Base-by-base conservation (phyloP, 2,888 invertebrate species). In the Chrysina gloriosa region DNA sequence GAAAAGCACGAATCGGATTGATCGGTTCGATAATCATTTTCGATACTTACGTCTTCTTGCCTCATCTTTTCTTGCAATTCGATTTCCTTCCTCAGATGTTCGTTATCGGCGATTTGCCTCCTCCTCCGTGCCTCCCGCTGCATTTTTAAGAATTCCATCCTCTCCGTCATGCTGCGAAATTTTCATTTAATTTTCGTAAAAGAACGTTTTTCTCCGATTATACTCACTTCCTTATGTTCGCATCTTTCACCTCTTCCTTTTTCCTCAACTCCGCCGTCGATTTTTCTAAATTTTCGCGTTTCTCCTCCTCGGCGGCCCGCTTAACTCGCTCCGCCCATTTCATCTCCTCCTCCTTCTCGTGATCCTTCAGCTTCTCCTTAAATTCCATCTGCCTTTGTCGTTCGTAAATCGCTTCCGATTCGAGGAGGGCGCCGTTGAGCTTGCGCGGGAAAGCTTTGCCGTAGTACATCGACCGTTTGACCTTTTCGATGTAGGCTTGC, bases 311-410 rank as follows among this genome's bases (percentile, higher is more conserved):
- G 0, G 77, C 80, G 34, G 69, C 74, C 39, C 76, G 52, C 31
- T 73, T 74, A 4, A 82, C 71, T 9, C 70, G 70, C 52, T 77
- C 71, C 0, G 77, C 76, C 58, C 77, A 77, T 61, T 77, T 73
- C 6, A 52, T 58, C 27, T 78, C 75, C 16, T 76, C 73, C 58
- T 79, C 76, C 2, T 65, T 69, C 25, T 79, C 74, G 45, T 83
- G 80, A 1, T 77, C 74, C 47, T 81, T 81, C 23, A 84, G 63
- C 16, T 71, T 72, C 7, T 78, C 63, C 7, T 76, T 70, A 14
- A 82, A 77, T 69, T 82, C 79, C 9, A 75, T 72, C 71, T 83
- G 82, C 63, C 77, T 78, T 21, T 78, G 76, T 36, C 82, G 72
- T 74, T 82, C 81, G 67, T 75, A 76, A 4, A 80, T 56, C 3